phyloP scores from a whole-genome alignment of 2,113 vertebrate species.

The Marmota flaviventris region DNA sequence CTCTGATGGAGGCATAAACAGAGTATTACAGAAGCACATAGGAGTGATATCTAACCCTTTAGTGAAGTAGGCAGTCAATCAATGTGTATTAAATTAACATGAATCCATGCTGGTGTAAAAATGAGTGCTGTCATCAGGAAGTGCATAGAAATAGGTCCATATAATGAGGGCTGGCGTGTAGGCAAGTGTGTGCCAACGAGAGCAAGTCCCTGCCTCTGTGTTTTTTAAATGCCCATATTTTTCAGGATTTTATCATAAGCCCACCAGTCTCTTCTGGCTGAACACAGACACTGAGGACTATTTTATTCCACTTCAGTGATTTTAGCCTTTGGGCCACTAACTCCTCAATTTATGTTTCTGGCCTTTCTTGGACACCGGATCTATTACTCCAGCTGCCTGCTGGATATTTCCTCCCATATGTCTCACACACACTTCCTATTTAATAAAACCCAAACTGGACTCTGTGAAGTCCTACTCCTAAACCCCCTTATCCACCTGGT shows the following conservation, averaged over 20 bases:
- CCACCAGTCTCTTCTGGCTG: neutral
- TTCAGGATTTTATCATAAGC: neutral
- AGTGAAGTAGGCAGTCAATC: slow-evolving; percentile 18
- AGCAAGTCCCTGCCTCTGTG: neutral
- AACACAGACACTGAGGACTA: neutral
- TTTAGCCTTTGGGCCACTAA: slow-evolving; percentile 1
- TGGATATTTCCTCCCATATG: neutral
- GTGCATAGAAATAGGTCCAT: neutral
- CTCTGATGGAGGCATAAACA: neutral
- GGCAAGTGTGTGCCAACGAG: neutral
- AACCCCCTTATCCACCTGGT: neutral
- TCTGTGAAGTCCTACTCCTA: neutral
- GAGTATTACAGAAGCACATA: neutral
- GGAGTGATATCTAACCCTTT: neutral
- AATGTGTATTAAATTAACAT: slow-evolving; percentile 29
- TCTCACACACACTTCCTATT: neutral
- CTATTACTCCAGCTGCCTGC: neutral
- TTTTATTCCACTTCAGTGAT: neutral
- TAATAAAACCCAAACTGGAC: neutral
- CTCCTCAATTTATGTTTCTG: slow-evolving; percentile 11
- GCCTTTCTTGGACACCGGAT: neutral
- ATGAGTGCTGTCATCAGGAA: neutral
- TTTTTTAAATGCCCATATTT: neutral
- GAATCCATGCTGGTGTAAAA: neutral
- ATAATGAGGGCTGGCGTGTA: neutral